A percentile compares a stretch with the other conserved stretches of the same genome.
These are phyloP conservation scores for Cavia aperea DNA, from an alignment of 2,113 vertebrate species.

Conservation along the genomic window DNA sequence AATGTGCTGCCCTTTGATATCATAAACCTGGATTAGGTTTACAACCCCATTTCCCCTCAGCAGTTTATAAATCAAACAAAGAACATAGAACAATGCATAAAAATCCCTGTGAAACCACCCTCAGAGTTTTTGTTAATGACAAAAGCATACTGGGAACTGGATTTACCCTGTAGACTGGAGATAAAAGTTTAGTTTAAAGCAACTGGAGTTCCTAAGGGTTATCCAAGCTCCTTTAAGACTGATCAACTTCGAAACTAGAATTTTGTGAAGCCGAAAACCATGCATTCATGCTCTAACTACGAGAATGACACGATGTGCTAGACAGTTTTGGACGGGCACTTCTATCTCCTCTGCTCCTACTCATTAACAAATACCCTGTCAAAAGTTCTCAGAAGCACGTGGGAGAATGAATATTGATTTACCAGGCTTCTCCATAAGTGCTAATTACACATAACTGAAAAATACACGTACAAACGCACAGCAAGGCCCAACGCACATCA, in stretches of 20 bases:
- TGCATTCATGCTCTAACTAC: constrained; percentile 42
- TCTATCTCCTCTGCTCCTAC: background rate
- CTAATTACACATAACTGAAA: constrained; percentile 41
- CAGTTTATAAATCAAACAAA: constrained; percentile 74
- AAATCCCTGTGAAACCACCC: constrained; percentile 64
- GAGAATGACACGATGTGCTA: constrained; percentile 34
- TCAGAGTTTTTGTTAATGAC: constrained; percentile 68
- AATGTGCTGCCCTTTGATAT: constrained; percentile 66
- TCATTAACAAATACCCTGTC: constrained; percentile 17
- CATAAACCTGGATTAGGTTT: constrained; percentile 70
- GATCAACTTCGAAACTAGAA: constrained; percentile 42
- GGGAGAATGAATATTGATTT: constrained; percentile 33
- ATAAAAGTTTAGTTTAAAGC: constrained; percentile 48
- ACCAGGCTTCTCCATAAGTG: constrained; percentile 23
- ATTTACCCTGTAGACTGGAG: constrained; percentile 50
- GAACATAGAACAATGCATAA: constrained; percentile 66
- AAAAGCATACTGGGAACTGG: constrained; percentile 58
- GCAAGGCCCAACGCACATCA: background rate
- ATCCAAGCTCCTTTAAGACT: constrained; percentile 36
- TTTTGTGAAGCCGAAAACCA: constrained; percentile 47
- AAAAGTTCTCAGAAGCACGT: constrained; percentile 35
- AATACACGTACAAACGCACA: background rate
- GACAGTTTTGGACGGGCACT: background rate
- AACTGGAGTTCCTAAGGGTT: constrained; percentile 43
- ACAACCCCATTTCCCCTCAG: constrained; percentile 67